Evolutionary conservation across 2,113 vertebrate genomes (phyloP).

Genomic region (Melanostigma gelatinosum): DNA sequence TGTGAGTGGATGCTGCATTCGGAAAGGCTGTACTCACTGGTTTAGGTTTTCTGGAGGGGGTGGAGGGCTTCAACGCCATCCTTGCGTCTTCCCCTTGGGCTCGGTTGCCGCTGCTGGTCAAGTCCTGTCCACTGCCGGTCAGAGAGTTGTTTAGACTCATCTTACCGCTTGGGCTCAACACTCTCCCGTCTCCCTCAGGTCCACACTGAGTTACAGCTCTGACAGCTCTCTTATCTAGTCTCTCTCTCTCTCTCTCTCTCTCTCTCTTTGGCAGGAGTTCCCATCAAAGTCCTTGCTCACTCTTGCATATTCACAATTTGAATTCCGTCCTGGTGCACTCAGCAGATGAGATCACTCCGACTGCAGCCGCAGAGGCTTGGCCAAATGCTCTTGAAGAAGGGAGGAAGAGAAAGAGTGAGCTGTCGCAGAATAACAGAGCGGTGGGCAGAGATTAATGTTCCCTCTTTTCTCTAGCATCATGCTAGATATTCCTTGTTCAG

Average conservation of each 20-base stretch:
- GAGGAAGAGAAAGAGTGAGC: conserved; percentile 3
- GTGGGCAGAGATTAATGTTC: conserved; percentile 21
- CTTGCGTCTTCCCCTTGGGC: conserved; percentile 55
- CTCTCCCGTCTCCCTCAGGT: conserved; percentile 23
- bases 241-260: not conserved
- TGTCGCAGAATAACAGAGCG: not conserved
- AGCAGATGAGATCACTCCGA: conserved; percentile 35
- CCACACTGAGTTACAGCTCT: conserved; percentile 38
- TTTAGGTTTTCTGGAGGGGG: conserved; percentile 70
- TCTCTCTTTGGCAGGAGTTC: conserved; percentile 33
- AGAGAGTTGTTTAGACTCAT: conserved; percentile 70
- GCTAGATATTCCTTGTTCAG: conserved; percentile 3
- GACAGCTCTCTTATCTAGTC: conserved; percentile 6
- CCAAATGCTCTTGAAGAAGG: not conserved
- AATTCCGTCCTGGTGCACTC: conserved; percentile 37
- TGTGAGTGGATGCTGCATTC: not conserved
- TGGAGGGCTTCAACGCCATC: conserved; percentile 53
- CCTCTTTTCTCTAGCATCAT: conserved; percentile 26
- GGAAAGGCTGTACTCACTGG: conserved; percentile 61
- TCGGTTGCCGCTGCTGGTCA: conserved; percentile 37
- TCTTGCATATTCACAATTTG: conserved; percentile 20
- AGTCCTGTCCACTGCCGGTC: conserved; percentile 52
- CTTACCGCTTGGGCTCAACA: conserved; percentile 22
- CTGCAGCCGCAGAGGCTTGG: conserved; percentile 36
- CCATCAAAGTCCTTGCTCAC: conserved; percentile 40